Conservation (phyloP, 2,888 invertebrate species). For the Phortica okadai region DNA sequence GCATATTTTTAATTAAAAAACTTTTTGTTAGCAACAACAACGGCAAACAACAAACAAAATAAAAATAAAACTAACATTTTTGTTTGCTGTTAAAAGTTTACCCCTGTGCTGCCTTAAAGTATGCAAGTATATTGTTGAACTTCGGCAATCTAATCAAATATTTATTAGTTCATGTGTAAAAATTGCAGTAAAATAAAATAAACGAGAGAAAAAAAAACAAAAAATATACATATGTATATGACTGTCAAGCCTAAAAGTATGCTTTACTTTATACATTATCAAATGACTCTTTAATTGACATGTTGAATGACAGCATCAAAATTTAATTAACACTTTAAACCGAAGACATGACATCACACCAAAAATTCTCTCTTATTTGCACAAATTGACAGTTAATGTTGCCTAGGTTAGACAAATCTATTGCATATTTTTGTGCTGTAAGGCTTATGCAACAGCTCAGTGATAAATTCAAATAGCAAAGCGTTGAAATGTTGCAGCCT, state of each 20-base stretch:
- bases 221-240: background rate
- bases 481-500: slow-evolving; percentile 19
- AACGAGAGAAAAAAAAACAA: background rate
- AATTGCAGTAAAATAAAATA: background rate
- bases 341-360: no score
- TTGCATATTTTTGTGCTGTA: slow-evolving; percentile 15
- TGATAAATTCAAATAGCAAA: slow-evolving; percentile 24
- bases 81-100: slow-evolving; percentile 31
- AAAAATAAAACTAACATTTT: background rate
- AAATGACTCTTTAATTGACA: background rate
- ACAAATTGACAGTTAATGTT: slow-evolving; percentile 18
- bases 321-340: no score
- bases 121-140: slow-evolving; percentile 38
- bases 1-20: slow-evolving; percentile 63
- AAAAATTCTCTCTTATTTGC: no score
- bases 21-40: slow-evolving; percentile 37
- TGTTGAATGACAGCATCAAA: no score
- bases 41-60: slow-evolving; percentile 10
- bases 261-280: background rate
- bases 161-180: slow-evolving; percentile 1
- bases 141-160: slow-evolving; percentile 33
- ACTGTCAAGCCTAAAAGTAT: slow-evolving; percentile 4
- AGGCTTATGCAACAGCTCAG: slow-evolving; percentile 28
- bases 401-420: slow-evolving; percentile 25
- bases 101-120: slow-evolving; percentile 1